These are phyloP conservation scores for Xyrauchen texanus DNA, from an alignment of 2,113 vertebrate species.

Conservation along the genomic window DNA sequence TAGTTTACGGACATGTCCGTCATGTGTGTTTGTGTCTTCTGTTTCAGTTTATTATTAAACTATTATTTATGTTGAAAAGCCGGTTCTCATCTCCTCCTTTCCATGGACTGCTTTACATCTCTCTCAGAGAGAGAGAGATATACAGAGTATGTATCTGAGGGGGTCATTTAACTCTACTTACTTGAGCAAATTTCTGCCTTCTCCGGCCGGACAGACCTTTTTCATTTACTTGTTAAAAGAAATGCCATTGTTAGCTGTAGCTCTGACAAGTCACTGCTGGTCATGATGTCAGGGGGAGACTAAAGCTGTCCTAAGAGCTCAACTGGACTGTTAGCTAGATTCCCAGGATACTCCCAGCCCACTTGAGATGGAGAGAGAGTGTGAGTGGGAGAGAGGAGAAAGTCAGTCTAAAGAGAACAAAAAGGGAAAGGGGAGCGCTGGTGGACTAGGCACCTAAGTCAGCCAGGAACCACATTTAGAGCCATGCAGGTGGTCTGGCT, in stretches of 20 bases:
- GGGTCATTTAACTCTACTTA: conserved; percentile 55
- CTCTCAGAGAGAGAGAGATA: too few species aligned
- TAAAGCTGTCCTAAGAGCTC: conserved; percentile 64
- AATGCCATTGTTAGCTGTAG: conserved; percentile 50
- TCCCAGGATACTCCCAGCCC: conserved; percentile 59
- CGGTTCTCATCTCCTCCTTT: too few species aligned
- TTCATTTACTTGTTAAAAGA: conserved; percentile 56
- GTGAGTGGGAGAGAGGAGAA: conserved; percentile 44
- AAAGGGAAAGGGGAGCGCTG: neutral
- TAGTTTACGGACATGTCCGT: too few species aligned
- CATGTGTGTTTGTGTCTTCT: too few species aligned
- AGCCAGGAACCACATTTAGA: conserved; percentile 52
- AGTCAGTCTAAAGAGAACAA: conserved; percentile 46
- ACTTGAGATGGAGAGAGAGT: conserved; percentile 50
- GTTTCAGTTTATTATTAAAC: too few species aligned
- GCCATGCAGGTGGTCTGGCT: conserved; percentile 55
- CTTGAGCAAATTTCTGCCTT: conserved; percentile 49
- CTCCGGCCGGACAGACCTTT: conserved; percentile 29
- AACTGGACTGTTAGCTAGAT: conserved; percentile 52
- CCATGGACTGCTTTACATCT: too few species aligned
- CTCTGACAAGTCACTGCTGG: conserved; percentile 58
- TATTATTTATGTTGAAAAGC: too few species aligned
- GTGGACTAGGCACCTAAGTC: conserved; percentile 24
- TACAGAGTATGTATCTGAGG: conserved; percentile 8
- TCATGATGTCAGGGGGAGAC: conserved; percentile 57